A percentile compares a stretch with the other conserved stretches of the same genome.
These are phyloP conservation scores for Hyperoodon ampullatus DNA, from an alignment of 2,113 vertebrate species.

Conservation along the genomic window DNA sequence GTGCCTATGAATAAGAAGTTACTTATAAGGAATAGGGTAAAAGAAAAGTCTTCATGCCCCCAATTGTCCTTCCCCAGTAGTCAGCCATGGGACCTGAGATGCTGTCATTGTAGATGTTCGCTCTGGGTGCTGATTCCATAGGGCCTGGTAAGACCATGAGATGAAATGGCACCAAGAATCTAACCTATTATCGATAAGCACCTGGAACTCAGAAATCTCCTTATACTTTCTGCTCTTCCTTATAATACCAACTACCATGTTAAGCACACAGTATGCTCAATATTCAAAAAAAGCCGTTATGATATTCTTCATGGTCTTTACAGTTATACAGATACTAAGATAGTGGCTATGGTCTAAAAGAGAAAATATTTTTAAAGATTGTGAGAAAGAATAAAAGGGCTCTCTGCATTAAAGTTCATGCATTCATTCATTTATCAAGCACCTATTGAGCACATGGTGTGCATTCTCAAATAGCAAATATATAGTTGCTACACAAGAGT, in stretches of 20 bases:
- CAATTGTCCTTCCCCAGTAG: neutral
- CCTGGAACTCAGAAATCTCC: neutral
- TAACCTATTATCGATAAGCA: neutral
- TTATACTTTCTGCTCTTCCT: neutral
- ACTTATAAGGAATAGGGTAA: neutral
- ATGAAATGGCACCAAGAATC: neutral
- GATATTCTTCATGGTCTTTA: neutral
- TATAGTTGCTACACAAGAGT: neutral
- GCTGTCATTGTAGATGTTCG: no score
- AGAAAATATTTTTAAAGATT: conserved; percentile 13
- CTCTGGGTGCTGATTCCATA: neutral
- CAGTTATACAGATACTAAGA: neutral
- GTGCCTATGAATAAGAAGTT: neutral
- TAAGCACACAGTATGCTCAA: neutral
- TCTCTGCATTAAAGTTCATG: neutral
- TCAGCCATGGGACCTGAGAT: neutral
- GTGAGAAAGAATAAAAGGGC: neutral
- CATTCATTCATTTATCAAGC: neutral
- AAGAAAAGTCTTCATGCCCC: neutral
- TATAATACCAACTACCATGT: neutral
- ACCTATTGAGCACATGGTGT: neutral
- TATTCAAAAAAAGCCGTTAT: neutral
- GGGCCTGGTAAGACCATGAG: neutral
- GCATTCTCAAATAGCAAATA: neutral
- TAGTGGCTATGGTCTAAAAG: neutral